Conservation (phyloP, 1,140 invertebrate species). For the Hestina assimilis region DNA sequence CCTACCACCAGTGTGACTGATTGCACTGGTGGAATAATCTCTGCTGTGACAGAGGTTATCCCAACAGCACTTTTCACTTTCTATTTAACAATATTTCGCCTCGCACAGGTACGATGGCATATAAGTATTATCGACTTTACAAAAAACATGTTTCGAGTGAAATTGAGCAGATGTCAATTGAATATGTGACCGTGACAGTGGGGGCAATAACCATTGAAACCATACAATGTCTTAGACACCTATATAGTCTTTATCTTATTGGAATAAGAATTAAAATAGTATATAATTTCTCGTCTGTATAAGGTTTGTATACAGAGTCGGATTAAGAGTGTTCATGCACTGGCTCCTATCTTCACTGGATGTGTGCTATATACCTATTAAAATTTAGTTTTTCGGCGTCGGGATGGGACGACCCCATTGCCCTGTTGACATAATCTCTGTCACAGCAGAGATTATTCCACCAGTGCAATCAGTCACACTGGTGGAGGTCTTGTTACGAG, state of each 20-base stretch:
- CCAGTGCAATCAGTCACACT: too few relatives aligned
- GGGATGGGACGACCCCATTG: too few relatives aligned
- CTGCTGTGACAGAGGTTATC: too few relatives aligned
- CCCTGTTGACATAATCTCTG: too few relatives aligned
- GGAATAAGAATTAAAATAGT: slow-evolving; percentile 6
- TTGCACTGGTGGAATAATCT: too few relatives aligned
- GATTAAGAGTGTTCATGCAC: neutral
- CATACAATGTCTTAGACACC: slow-evolving; percentile 5
- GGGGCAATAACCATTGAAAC: slow-evolving; percentile 38
- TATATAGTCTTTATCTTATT: neutral
- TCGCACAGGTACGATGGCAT: neutral
- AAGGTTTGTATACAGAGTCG: neutral
- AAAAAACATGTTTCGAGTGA: slow-evolving; percentile 23
- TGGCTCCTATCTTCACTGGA: too few relatives aligned
- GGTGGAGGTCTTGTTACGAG: too few relatives aligned
- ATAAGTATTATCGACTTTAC: slow-evolving; percentile 9
- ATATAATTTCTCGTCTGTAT: neutral
- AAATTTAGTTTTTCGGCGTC: too few relatives aligned
- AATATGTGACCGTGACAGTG: slow-evolving; percentile 29
- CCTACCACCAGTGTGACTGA: too few relatives aligned
- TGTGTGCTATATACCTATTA: too few relatives aligned
- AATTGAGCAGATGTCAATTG: slow-evolving; percentile 32
- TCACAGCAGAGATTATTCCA: too few relatives aligned
- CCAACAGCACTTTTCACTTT: neutral
- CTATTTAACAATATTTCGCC: neutral